phyloP scores from a whole-genome alignment of 2,113 vertebrate species.

The Elephantulus edwardii region DNA sequence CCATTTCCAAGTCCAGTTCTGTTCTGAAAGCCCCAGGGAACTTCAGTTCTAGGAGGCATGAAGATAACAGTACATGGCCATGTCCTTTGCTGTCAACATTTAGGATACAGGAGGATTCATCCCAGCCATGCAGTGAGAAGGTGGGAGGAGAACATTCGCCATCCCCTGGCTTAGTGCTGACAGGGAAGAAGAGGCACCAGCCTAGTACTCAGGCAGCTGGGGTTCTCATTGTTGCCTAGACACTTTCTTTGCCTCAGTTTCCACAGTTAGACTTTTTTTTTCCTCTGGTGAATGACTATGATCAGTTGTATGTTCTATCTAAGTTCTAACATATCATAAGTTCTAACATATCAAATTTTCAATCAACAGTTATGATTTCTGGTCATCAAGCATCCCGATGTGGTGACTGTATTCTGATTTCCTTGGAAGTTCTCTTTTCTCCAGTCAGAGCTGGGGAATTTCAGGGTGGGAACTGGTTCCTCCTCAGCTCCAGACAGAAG shows the following conservation, averaged over 20 bases:
- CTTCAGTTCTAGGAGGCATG: neutral
- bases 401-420: neutral
- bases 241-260: neutral
- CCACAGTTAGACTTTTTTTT: neutral
- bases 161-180: neutral
- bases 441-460: neutral
- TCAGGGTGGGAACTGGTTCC: neutral
- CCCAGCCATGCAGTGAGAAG: neutral
- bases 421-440: conserved; percentile 16
- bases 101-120: neutral
- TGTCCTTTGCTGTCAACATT: neutral
- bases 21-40: neutral
- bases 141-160: neutral
- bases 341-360: neutral
- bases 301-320: no score
- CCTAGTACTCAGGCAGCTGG: neutral
- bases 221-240: neutral
- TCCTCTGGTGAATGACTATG: neutral
- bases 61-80: neutral
- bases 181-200: neutral
- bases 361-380: neutral
- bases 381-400: neutral
- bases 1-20: neutral
- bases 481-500: neutral
- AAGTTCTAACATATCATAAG: no score